Conservation (phyloP, 2,113 vertebrate species). For the Strix uralensis region DNA sequence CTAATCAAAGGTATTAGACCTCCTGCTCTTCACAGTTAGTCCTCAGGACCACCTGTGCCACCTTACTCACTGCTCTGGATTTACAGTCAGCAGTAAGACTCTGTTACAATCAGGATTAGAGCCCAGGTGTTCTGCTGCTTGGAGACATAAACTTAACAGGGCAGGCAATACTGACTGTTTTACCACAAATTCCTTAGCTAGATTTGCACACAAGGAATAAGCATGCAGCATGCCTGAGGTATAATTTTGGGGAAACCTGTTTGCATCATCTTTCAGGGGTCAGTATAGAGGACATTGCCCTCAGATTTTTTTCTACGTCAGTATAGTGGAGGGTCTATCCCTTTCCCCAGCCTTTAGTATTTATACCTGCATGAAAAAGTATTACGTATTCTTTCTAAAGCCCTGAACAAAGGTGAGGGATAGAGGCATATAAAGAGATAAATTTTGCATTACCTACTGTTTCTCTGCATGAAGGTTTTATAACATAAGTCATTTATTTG, state of each 20-base stretch:
- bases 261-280: not conserved
- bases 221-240: not conserved
- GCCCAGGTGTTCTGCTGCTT: not conserved
- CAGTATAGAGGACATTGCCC: not conserved
- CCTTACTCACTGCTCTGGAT: not conserved
- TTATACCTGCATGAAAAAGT: not conserved
- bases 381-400: not conserved
- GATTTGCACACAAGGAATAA: not conserved
- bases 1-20: not conserved
- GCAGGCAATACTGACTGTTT: not conserved
- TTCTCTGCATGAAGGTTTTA: not conserved
- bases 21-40: not conserved
- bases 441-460: not conserved
- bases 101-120: not conserved
- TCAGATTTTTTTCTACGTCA: not conserved
- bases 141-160: not conserved
- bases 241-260: not conserved
- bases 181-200: not conserved
- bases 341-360: not conserved
- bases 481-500: conserved; percentile 33
- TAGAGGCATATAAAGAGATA: not conserved
- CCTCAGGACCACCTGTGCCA: not conserved
- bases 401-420: not conserved
- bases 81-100: not conserved
- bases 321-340: not conserved